Conservation (phyloP, 1,140 invertebrate genomes). For the Bombus terrestris region DNA sequence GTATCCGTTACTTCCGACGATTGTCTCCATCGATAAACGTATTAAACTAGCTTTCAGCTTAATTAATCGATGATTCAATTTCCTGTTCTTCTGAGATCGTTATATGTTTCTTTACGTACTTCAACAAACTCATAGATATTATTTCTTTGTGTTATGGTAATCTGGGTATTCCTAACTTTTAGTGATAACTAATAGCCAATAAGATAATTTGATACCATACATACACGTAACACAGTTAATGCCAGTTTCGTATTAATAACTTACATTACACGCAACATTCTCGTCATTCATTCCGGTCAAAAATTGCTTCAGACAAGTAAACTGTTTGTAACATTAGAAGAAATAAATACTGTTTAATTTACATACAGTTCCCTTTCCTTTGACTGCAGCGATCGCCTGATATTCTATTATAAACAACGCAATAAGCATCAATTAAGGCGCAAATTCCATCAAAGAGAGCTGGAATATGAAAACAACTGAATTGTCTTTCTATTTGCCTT, state of each 20-base stretch:
- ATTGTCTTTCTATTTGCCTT: not conserved
- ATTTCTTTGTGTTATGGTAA: too few relatives aligned
- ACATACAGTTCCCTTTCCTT: not conserved
- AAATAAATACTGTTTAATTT: not conserved
- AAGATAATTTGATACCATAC: not conserved
- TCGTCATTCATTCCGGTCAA: not conserved
- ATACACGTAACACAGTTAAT: not conserved
- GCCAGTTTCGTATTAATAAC: too few relatives aligned
- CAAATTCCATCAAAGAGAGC: not conserved
- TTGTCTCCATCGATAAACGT: slow-evolving; percentile 11
- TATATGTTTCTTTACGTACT: not conserved
- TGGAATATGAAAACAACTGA: not conserved
- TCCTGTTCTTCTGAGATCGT: not conserved
- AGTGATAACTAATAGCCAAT: too few relatives aligned
- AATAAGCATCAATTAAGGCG: not conserved
- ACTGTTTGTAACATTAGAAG: rapidly evolving
- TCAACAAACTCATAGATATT: not conserved
- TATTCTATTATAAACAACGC: not conserved
- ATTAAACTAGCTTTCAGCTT: not conserved
- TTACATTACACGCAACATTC: too few relatives aligned
- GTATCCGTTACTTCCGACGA: not conserved
- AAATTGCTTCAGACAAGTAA: not conserved
- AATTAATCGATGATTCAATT: not conserved
- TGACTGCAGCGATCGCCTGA: too few relatives aligned
- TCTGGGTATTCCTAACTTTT: too few relatives aligned